Base-by-base conservation (phyloP, 2,113 vertebrate genomes). In the Pipra filicauda region DNA sequence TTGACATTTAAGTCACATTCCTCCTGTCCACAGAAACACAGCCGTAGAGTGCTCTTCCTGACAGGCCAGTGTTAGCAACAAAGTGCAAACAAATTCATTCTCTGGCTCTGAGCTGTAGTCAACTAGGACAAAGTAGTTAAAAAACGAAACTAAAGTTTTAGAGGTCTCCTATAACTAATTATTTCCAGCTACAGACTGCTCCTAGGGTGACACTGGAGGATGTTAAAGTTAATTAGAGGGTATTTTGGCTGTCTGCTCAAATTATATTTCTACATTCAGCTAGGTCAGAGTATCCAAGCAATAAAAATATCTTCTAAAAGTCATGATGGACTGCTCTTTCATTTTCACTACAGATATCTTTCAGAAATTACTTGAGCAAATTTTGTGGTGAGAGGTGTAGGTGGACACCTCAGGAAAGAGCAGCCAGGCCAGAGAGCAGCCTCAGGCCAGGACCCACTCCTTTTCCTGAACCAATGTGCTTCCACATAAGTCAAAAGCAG, bases 231-330 rank as follows among this genome's bases (percentile, higher is more conserved):
- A 86, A 89, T 91, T 66, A 83, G 41, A 1, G 3, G 9, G 10
- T 74, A 48, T 78, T 89, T 94, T 81, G 51, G 21, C 84, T 64
- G 57, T 72, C 77, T 75, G 35, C 57, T 93, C 33, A 58, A 81
- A 75, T 77, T 48, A 46, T 51, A 46, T 43, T 66, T 71, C 49
- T 59, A 24, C 61, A 8, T 78, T 81, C 66, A 87, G 27, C 33
- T 72, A 82, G 35, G 70, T 75, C 43, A 55, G 55, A 65, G 16
- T 75, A 87, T 22, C 27, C 61, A 87, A 81, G 72, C 43, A 94
- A 64, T 35, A 78, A 51, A 33, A 87, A 30, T 27, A 44, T 18
- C 6, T 82, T 78, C 39, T 64, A 8, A 46, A 87, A 85, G 27
- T 49, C 28, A 33, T 1, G 9, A 66, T 44, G 12, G 49, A 30